Base-by-base conservation (phyloP, 2,888 invertebrate genomes). In the Ochropleura leucogaster region DNA sequence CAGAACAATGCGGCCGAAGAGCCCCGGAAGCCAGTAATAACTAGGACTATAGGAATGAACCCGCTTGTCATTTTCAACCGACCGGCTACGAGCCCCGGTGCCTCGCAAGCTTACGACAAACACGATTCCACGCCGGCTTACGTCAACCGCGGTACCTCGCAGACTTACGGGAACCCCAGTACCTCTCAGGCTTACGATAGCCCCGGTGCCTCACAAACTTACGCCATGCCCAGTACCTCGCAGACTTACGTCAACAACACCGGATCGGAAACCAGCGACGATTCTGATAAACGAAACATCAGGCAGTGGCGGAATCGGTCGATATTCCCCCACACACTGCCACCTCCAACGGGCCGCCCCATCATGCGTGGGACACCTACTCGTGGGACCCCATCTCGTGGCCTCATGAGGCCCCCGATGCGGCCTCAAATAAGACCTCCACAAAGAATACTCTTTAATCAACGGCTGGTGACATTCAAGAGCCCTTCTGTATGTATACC, bases 401-500 rank as follows among this genome's bases (percentile, higher is more conserved):
- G 18, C 18, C 9, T 4, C 44, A 67, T 68, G 74, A 49, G 74
- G 7, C 82, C 71, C 12, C 85, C 76, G 20, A 73, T 67, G 49
- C 71, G 74, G 9, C 60, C 67, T n/a, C 74, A 62, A 10, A 59
- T 63, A 62, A 74, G 78, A 10, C 68, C 49, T n/a, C 68, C 68
- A 5, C 68, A 16, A 14, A 74, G 60, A 59, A 42, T n/a, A 9
- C 66, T 64, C 7, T 73, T 63, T 68, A 77, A 74, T 10, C 77
- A 84, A 14, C 85, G 88, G 40, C 83, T 86, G 42, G 86, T 86
- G 65, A 84, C 76, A 6, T 86, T 81, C 68, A 79, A 76, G 16
- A 74, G 75, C 57, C 84, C 84, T 75, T 46, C 85, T 86, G 92
- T 92, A 92, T 90, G 92, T 92, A 90, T 87, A 72, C 67, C 62